Evolutionary conservation across 2,113 vertebrate species (phyloP).

Genomic region (Nothocercus nigrocapillus): DNA sequence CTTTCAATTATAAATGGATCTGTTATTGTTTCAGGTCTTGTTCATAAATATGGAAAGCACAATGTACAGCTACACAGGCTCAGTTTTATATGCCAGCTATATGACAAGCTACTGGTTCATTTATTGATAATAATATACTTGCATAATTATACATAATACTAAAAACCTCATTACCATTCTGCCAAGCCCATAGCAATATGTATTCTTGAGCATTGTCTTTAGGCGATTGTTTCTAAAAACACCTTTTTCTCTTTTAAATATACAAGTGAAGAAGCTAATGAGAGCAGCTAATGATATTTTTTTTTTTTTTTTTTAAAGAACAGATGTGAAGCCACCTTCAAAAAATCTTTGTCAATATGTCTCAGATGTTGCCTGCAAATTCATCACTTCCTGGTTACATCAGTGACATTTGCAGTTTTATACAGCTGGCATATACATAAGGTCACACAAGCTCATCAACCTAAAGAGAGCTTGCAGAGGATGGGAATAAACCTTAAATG

Average conservation of each 20-base stretch:
- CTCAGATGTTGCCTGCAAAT: not conserved
- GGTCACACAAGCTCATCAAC: not conserved
- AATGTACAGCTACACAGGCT: not conserved
- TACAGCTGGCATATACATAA: not conserved
- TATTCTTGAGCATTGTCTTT: not conserved
- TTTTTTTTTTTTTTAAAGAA: not conserved
- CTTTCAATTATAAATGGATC: slow-evolving; percentile 13
- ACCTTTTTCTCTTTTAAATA: slow-evolving; percentile 7
- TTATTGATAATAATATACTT: slow-evolving; percentile 44
- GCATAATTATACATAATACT: slow-evolving; percentile 33
- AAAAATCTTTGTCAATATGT: not conserved
- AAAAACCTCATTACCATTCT: slow-evolving; percentile 39
- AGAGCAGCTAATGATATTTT: not conserved
- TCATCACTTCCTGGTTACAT: not conserved
- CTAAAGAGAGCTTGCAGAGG: not conserved
- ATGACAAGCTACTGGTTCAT: not conserved
- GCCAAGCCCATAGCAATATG: not conserved
- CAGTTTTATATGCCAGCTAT: not conserved
- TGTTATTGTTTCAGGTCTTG: slow-evolving; percentile 17
- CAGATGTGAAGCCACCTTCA: not conserved
- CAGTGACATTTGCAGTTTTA: not conserved
- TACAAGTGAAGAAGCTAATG: not conserved
- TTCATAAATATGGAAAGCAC: slow-evolving; percentile 44
- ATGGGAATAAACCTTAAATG: not conserved
- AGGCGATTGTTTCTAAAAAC: slow-evolving; percentile 15